A percentile compares a stretch with the other conserved stretches of the same genome.
phyloP scores from a whole-genome alignment of 2,888 invertebrate genomes.

The Rhaphigaster nebulosa region DNA sequence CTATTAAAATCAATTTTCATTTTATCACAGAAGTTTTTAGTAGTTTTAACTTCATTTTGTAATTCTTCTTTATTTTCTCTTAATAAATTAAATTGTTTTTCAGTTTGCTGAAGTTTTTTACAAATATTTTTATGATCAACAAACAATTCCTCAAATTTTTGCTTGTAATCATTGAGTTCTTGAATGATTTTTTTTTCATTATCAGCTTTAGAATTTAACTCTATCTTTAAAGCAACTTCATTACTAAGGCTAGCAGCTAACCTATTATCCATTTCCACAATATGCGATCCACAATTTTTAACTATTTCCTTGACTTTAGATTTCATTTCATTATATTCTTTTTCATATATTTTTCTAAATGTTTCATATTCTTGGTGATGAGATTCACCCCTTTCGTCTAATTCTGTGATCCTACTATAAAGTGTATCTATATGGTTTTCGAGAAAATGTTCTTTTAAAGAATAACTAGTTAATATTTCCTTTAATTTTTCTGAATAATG shows the following conservation, averaged over 20 bases:
- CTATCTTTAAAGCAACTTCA: conserved; percentile 53
- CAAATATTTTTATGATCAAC: conserved; percentile 26
- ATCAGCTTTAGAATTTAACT: conserved; percentile 5
- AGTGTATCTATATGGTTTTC: conserved; percentile 61
- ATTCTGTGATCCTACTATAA: conserved; percentile 56
- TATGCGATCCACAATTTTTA: background rate
- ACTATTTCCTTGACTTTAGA: conserved; percentile 39
- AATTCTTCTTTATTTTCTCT: conserved; percentile 38
- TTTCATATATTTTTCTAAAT: conserved; percentile 51
- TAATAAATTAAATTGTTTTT: conserved; percentile 5
- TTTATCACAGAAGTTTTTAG: conserved; percentile 28
- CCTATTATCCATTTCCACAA: conserved; percentile 52
- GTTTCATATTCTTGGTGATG: conserved; percentile 59
- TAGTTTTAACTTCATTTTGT: background rate
- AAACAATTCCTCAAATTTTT: background rate
- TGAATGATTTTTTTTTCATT: conserved; percentile 50
- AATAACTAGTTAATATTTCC: background rate
- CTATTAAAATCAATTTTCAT: conserved; percentile 34
- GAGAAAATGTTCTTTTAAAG: conserved; percentile 51
- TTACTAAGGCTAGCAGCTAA: conserved; percentile 41
- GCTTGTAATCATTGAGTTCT: conserved; percentile 26
- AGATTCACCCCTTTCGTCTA: conserved; percentile 54
- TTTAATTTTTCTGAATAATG: conserved; percentile 53
- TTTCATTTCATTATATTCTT: conserved; percentile 56
- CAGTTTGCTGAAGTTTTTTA: background rate